Evolutionary conservation across 2,113 vertebrate genomes (phyloP).

Genomic region (Scomber colias): DNA sequence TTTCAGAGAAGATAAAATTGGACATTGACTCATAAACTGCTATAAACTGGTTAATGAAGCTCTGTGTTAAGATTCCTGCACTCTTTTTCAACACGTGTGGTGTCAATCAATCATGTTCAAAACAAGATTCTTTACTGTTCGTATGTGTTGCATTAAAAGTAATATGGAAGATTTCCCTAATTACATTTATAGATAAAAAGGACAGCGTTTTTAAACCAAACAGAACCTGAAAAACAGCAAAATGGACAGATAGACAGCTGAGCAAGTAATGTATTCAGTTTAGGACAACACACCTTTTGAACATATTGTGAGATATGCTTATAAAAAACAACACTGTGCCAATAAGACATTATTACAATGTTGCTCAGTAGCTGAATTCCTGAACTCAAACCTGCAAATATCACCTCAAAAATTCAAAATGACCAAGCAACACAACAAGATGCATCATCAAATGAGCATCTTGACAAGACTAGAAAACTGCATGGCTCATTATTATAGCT

Average conservation of each 20-base stretch:
- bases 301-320: not conserved
- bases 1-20: conserved; percentile 71
- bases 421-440: not conserved
- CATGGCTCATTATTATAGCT: not conserved
- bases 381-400: conserved; percentile 17
- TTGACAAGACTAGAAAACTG: not conserved
- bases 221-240: conserved; percentile 15
- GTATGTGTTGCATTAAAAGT: conserved; percentile 16
- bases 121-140: conserved; percentile 30
- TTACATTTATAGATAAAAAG: conserved; percentile 3
- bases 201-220: conserved; percentile 1
- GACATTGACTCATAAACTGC: conserved; percentile 64
- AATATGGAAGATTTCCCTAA: conserved; percentile 25
- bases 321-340: not conserved
- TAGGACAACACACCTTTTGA: not conserved
- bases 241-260: not conserved
- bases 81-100: not conserved
- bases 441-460: not conserved
- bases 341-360: conserved; percentile 1
- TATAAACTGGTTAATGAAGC: conserved; percentile 45
- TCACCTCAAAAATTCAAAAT: not conserved
- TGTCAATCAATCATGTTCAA: conserved; percentile 14
- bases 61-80: conserved; percentile 36
- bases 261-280: not conserved
- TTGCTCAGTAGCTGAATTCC: conserved; percentile 5